Base-by-base conservation (phyloP, 2,797 vertebrate species). In the Pogonophryne albipinna region DNA sequence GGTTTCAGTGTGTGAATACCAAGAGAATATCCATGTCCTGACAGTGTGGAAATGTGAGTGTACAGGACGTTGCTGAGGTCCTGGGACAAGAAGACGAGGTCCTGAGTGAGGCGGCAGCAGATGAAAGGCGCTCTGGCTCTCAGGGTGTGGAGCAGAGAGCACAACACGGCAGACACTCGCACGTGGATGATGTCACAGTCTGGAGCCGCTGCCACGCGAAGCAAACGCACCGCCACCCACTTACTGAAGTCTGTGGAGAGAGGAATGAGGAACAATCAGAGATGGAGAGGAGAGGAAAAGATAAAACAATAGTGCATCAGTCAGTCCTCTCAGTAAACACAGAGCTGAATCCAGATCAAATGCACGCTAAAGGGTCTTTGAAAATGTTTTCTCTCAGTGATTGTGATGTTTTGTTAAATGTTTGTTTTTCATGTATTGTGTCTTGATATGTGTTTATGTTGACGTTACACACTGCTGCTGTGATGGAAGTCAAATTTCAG, bases 201-300 rank as follows among this genome's bases (percentile, higher is more conserved):
- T 9, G 97, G 98, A 84, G 96, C 87, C 0, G 97, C 96, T 46
- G 96, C 95, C 78, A 99, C 97, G 13, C 97, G 94, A 20, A 99
- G 93, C 78, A 99, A 95, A 76, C 96, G 96, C 73, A 94, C 92
- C 19, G 96, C 94, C 78, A 99, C 98, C 98, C 98, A 99, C 74
- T 95, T 96, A 91, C 95, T 97, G 80, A 99, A 99, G 88, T 97
- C 98, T 99, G 71, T 8, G 3, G 12, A 63, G 57, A 15, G 60
- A 59, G 45, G 12, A 2, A 58, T 3, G 11, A 52, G 8, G 46
- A 60, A 12, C 69, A 3, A 38, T 12, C 10, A 61, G 46, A 66
- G 0, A 23, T 19, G 2, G 3, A 52, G 34, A 19, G 2, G 3
- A 52, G 34, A 19, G 47, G 10, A 31, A 42, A 71, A 64, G 34